These are phyloP conservation scores for Amblyteles armatorius DNA, from an alignment of 2,888 invertebrate species.

Conservation along the genomic window DNA sequence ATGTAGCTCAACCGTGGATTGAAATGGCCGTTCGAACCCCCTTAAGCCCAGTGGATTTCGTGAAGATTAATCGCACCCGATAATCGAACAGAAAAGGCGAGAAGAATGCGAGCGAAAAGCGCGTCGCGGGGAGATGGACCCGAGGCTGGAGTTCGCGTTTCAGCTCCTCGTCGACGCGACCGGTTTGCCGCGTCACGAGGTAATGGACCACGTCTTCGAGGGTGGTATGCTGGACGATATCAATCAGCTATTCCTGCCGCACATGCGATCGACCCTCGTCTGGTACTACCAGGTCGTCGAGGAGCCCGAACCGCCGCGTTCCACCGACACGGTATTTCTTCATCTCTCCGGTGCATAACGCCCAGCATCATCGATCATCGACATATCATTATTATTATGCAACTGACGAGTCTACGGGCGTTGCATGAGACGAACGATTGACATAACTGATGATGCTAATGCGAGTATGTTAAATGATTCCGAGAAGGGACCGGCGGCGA, in stretches of 20 bases:
- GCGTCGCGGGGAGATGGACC: slow-evolving; percentile 96
- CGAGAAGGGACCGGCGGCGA: slow-evolving; percentile 72
- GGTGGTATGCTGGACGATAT: slow-evolving; percentile 96
- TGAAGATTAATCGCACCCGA: background rate
- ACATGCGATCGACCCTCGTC: slow-evolving; percentile 93
- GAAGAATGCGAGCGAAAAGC: slow-evolving; percentile 97
- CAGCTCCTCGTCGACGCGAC: slow-evolving; percentile 95
- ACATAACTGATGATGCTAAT: slow-evolving; percentile 48
- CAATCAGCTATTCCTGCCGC: slow-evolving; percentile 93
- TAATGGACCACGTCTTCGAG: slow-evolving; percentile 96
- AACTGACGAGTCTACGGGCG: slow-evolving; percentile 25
- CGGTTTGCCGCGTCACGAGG: slow-evolving; percentile 91
- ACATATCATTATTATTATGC: slow-evolving; percentile 46
- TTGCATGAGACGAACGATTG: slow-evolving; percentile 35
- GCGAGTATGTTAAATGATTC: slow-evolving; percentile 33
- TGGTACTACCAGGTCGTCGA: slow-evolving; percentile 96
- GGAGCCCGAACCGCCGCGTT: slow-evolving; percentile 86
- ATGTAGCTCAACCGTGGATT: background rate
- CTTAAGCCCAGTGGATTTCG: background rate
- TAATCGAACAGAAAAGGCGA: slow-evolving; percentile 87
- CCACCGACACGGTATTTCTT: slow-evolving; percentile 80
- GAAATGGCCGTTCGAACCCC: background rate
- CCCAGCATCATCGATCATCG: slow-evolving; percentile 55
- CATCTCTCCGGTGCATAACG: background rate
- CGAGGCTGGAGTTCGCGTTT: slow-evolving; percentile 95